Conservation (phyloP, 2,888 invertebrate genomes). For the Tetropium fuscum region DNA sequence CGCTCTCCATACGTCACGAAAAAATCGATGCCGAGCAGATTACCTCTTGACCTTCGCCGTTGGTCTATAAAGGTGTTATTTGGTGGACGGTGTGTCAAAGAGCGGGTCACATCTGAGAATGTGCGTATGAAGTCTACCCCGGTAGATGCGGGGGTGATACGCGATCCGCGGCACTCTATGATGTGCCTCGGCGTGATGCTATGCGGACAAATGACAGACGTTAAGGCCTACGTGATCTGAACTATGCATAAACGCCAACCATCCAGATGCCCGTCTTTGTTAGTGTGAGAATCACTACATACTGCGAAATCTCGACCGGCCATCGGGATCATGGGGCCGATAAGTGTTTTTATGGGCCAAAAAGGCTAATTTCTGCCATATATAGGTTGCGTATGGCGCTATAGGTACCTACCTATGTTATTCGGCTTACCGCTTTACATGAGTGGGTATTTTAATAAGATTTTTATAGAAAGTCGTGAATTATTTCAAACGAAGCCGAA, state of each 20-base stretch:
- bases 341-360: slow-evolving; percentile 48
- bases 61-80: slow-evolving; percentile 16
- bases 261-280: slow-evolving; percentile 55
- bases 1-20: no score
- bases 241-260: slow-evolving; percentile 58
- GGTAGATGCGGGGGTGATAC: slow-evolving; percentile 61
- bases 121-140: slow-evolving; percentile 49
- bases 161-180: slow-evolving; percentile 61
- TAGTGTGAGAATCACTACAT: slow-evolving; percentile 59
- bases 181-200: slow-evolving; percentile 61
- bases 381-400: slow-evolving; percentile 38
- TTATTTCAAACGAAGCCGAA: no score
- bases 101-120: slow-evolving; percentile 49
- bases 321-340: slow-evolving; percentile 48
- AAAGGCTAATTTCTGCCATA: slow-evolving; percentile 48
- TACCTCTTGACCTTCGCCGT: neutral
- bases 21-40: no score
- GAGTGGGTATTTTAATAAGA: no score
- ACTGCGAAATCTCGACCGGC: slow-evolving; percentile 53
- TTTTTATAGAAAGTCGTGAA: no score
- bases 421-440: slow-evolving; percentile 20
- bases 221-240: slow-evolving; percentile 63
- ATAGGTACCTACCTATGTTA: no score
- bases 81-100: slow-evolving; percentile 22
- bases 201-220: slow-evolving; percentile 64